A percentile compares a stretch with the other conserved stretches of the same genome.
Conservation (phyloP, 2,113 vertebrate genomes). For the Synchiropus splendidus region DNA sequence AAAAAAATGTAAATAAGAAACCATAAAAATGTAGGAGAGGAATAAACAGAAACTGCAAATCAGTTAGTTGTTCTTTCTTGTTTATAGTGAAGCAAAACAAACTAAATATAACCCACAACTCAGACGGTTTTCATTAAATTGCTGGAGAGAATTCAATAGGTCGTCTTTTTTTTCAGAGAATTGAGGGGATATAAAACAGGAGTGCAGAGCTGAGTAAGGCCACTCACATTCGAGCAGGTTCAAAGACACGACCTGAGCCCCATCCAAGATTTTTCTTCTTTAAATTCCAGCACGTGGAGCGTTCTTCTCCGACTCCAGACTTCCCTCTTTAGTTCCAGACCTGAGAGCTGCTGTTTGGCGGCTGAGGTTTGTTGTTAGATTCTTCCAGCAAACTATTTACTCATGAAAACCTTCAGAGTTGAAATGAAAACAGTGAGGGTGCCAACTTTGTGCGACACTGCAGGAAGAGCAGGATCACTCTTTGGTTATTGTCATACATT, state of each 20-base stretch:
- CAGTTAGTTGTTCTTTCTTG: slow-evolving; percentile 32
- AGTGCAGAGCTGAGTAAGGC: slow-evolving; percentile 20
- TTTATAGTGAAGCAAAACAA: slow-evolving; percentile 40
- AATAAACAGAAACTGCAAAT: slow-evolving; percentile 17
- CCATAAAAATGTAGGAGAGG: background rate
- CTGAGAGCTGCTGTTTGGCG: slow-evolving; percentile 2
- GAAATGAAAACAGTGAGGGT: too few relatives aligned
- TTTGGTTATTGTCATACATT: too few relatives aligned
- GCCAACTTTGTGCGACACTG: too few relatives aligned
- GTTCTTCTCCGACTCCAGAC: slow-evolving; percentile 16
- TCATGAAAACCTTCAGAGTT: too few relatives aligned
- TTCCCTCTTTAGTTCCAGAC: slow-evolving; percentile 16
- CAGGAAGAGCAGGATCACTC: too few relatives aligned
- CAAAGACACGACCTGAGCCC: slow-evolving; percentile 13
- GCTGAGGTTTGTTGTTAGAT: too few relatives aligned
- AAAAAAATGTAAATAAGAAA: slow-evolving; percentile 1
- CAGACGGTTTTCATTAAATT: slow-evolving; percentile 39
- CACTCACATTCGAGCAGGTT: slow-evolving; percentile 28
- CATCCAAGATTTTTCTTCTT: slow-evolving; percentile 18
- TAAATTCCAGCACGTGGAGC: slow-evolving; percentile 22
- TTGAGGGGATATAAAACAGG: slow-evolving; percentile 35
- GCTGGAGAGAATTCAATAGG: slow-evolving; percentile 22
- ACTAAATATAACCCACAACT: slow-evolving; percentile 33
- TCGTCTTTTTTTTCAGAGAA: slow-evolving; percentile 4
- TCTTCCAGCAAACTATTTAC: background rate